Conservation (phyloP, 1,140 invertebrate species). For the Campoletis sonorensis region DNA sequence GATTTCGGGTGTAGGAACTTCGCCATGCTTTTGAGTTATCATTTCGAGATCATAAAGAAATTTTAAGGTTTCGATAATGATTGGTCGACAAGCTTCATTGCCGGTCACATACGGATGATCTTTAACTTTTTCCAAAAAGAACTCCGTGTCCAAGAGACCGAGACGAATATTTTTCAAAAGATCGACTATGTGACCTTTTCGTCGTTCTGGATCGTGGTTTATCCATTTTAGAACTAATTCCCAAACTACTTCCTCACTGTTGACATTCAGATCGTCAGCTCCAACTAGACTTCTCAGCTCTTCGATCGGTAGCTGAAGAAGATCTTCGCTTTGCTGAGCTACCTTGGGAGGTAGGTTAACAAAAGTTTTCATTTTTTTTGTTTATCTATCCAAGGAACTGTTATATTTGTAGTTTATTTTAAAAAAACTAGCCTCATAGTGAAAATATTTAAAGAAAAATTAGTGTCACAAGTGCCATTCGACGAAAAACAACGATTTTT, state of each 20-base stretch:
- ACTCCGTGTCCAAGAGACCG: conserved; percentile 90
- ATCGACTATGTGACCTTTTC: conserved; percentile 82
- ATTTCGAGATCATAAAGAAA: conserved; percentile 87
- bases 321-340: conserved; percentile 82
- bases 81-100: conserved; percentile 81
- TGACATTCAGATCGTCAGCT: conserved; percentile 82
- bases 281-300: conserved; percentile 84
- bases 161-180: conserved; percentile 89
- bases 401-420: no score
- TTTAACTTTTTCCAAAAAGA: conserved; percentile 84
- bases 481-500: no score
- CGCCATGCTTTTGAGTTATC: conserved; percentile 80
- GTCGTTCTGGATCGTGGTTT: conserved; percentile 79
- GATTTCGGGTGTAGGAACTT: conserved; percentile 80
- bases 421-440: no score
- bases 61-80: conserved; percentile 86
- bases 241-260: conserved; percentile 83
- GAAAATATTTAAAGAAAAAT: no score
- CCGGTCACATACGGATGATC: conserved; percentile 81
- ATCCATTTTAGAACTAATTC: conserved; percentile 82
- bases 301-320: conserved; percentile 82
- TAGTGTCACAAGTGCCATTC: no score
- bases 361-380: conserved; percentile 25
- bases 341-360: conserved; percentile 57
- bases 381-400: conserved; percentile 1